These are phyloP conservation scores for Malacosoma neustria DNA, from an alignment of 2,888 invertebrate species.

Conservation along the genomic window DNA sequence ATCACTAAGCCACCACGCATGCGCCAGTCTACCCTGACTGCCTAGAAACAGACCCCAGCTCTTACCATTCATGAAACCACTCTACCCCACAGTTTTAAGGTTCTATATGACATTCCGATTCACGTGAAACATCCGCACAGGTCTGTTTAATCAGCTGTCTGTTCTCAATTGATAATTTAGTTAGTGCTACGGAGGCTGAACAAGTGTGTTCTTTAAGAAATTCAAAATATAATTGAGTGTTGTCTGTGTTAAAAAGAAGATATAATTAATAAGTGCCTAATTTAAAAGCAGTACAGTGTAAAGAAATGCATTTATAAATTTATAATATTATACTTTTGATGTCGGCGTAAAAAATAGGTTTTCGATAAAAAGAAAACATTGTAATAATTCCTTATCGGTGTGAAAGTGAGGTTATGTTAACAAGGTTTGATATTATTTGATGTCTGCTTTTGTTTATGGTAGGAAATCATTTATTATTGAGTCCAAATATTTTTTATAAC, in stretches of 20 bases:
- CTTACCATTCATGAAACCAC: conserved; percentile 15
- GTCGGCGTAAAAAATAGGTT: conserved; percentile 1
- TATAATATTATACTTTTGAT: not conserved
- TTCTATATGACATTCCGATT: conserved; percentile 29
- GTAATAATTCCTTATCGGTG: not conserved
- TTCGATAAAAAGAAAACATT: not conserved
- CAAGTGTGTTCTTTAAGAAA: conserved; percentile 2
- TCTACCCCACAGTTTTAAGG: conserved; percentile 38
- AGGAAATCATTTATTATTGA: too few species aligned
- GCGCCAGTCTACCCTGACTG: not conserved
- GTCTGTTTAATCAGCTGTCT: conserved; percentile 65
- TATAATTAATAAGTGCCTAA: not conserved
- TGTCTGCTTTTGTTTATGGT: not conserved
- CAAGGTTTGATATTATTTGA: not conserved
- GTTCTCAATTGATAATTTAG: conserved; percentile 66
- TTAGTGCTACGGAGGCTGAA: conserved; percentile 25
- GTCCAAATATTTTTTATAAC: too few species aligned
- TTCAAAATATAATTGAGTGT: not conserved
- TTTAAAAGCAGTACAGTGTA: not conserved
- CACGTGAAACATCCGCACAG: conserved; percentile 36
- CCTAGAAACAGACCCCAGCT: not conserved
- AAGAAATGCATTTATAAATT: too few species aligned
- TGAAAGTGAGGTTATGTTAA: conserved; percentile 1
- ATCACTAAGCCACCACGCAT: too few species aligned
- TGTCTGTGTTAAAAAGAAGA: not conserved